Base-by-base conservation (phyloP, 2,113 vertebrate species). In the Hyla sarda region DNA sequence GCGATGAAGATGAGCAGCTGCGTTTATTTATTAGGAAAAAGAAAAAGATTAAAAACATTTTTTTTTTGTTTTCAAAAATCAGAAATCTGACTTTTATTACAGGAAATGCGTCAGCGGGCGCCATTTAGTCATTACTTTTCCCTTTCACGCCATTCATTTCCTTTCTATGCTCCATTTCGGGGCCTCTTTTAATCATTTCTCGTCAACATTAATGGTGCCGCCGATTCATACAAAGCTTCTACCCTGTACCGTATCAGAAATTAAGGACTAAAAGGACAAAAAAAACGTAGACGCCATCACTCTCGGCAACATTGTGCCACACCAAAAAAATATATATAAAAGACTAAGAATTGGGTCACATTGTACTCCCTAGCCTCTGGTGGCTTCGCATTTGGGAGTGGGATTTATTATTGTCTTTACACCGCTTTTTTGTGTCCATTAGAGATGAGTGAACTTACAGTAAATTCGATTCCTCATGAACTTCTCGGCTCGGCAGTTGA, bases 131-230 rank as follows among this genome's bases (percentile, higher is more conserved):
- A 41, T 1, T 5, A 28, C 32, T 13, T n/a, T 56, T 78, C 50
- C 75, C 50, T 54, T 79, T 32, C 52, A 23, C 76, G 23, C 52
- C 30, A 34, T 34, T 14, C 5, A 58, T n/a, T 58, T 37, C 52
- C 58, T 79, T 37, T 7, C 32, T 58, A 25, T 79, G 10, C 14
- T 79, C 21, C 37, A 14, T 25, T 71, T 58, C 21, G 19, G 58
- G 58, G 76, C 50, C 1, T 54, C 76, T 56, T 52, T 58, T 79
- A 58, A 79, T 79, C 52, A 79, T 58, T 79, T 56, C 52, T 34
- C 76, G 37, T 37, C 76, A 8, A 32, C 65, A 9, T 21, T 13
- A 30, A 47, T 52, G 19, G 19, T 30, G 73, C 47, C 8, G n/a
- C 5, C 2, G n/a, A 19, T 28, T 48, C 72, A 47, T 48, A 41